Base-by-base conservation (phyloP, 1,140 invertebrate genomes). In the Bombus impatiens region DNA sequence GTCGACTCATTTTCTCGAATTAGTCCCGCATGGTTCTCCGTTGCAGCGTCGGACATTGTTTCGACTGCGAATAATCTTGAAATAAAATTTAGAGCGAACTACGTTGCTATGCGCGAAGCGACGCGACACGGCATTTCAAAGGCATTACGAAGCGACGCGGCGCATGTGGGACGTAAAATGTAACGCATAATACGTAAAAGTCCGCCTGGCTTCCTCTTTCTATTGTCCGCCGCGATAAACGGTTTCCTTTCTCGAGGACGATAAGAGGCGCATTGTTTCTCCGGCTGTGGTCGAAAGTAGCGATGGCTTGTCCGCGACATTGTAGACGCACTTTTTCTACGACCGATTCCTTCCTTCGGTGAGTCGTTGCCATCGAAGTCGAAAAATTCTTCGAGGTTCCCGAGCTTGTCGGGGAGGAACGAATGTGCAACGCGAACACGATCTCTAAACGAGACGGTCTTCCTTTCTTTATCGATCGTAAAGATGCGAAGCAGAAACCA, bases 191-290 rank as follows among this genome's bases (percentile, higher is more conserved):
- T 42, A 57, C 79, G 25, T 86, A 76, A 65, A 77, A 83, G 75
- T 62, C 35, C 40, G 67, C 72, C 82, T 57, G 53, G 76, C 65
- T 84, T 87, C 86, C 86, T 87, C 77, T 40, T 87, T 77, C 80
- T 70, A 87, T 87, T 87, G 86, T 87, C 68, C 81, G 22, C 18
- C 12, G 62, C 77, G 86, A 87, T 87, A 87, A 87, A 84, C 72
- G 57, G 82, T 78, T 87, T 87, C 86, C 86, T 87, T 79, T 80
- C 82, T 68, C 42, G 74, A 57, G 15, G 22, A 71, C 78, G 80
- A 86, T 86, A 86, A 82, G 35, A 40, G 74, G 6, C 72, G 40
- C 47, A 62, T 86, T 82, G 84, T 86, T 79, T 79, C 44, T 28
- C 37, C 42, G 37, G 28, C 5, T 22, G 35, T 77, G 10, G 59